phyloP scores from a whole-genome alignment of 2,888 invertebrate species.

The Cephus pygmeus region DNA sequence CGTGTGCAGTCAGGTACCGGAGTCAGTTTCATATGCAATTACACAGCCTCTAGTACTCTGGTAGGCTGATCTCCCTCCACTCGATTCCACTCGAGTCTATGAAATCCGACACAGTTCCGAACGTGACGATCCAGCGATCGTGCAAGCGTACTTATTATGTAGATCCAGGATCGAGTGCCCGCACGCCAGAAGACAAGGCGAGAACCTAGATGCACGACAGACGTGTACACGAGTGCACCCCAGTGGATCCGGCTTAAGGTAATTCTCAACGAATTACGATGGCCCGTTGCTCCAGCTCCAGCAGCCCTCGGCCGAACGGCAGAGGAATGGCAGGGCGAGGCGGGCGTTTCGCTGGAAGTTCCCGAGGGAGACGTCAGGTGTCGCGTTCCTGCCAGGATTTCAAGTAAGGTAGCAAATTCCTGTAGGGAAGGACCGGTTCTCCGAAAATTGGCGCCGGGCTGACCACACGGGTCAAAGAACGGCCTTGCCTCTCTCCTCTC shows the following conservation, averaged over 20 bases:
- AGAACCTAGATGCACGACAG: too few species aligned
- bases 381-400: background rate
- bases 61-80: background rate
- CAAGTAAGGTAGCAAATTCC: too few species aligned
- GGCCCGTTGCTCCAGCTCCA: background rate
- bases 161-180: conserved; percentile 36
- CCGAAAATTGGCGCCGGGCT: conserved; percentile 60
- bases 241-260: conserved; percentile 38
- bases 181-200: too few species aligned
- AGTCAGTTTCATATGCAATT: too few species aligned
- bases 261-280: conserved; percentile 16
- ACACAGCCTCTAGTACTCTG: too few species aligned
- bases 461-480: conserved; percentile 63
- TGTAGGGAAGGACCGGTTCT: conserved; percentile 51
- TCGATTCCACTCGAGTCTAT: background rate
- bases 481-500: conserved; percentile 55
- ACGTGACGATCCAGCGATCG: conserved; percentile 21
- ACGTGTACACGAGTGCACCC: conserved; percentile 29
- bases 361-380: background rate
- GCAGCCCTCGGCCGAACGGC: background rate
- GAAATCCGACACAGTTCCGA: background rate
- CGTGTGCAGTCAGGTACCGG: too few species aligned
- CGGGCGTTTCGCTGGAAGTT: background rate
- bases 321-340: background rate
- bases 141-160: conserved; percentile 8